Percentiles rank a stretch among this genome's conserved stretches.
Conservation (phyloP, 2,113 vertebrate species). For the Hystrix cristata region DNA sequence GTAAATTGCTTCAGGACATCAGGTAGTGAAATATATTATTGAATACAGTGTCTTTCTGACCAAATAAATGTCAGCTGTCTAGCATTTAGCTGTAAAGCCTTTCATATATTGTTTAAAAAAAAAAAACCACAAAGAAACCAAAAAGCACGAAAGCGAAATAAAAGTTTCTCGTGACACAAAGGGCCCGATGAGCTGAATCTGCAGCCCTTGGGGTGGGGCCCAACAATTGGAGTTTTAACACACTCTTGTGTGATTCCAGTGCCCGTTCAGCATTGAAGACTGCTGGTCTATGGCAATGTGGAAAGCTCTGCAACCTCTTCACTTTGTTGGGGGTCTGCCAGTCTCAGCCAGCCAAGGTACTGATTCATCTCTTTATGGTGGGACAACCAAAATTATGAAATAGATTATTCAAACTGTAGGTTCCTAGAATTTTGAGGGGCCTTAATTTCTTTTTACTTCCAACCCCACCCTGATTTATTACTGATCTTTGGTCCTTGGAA, state of each 20-base stretch:
- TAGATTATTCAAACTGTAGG: not conserved
- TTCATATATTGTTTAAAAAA: not conserved
- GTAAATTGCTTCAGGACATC: not conserved
- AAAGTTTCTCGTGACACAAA: not conserved
- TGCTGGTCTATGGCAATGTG: not conserved
- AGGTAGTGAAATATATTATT: not conserved
- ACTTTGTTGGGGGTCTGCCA: not conserved
- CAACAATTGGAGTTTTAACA: not conserved
- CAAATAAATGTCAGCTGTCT: not conserved
- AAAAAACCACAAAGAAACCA: too few relatives aligned
- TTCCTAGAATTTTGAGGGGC: not conserved
- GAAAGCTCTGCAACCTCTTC: not conserved
- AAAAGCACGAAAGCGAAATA: not conserved
- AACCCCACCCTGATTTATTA: not conserved
- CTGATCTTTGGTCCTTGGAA: conserved; percentile 3
- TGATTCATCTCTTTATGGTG: not conserved
- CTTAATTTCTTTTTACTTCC: not conserved
- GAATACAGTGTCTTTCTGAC: not conserved
- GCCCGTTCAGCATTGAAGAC: not conserved
- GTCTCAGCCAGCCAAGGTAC: not conserved
- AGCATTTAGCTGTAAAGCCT: not conserved
- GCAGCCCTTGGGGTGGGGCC: not conserved
- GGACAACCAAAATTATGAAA: not conserved
- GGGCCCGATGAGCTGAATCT: not conserved
- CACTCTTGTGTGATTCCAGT: not conserved